These are phyloP conservation scores for Rhagium mordax DNA, from an alignment of 2,888 invertebrate genomes.

Conservation along the genomic window DNA sequence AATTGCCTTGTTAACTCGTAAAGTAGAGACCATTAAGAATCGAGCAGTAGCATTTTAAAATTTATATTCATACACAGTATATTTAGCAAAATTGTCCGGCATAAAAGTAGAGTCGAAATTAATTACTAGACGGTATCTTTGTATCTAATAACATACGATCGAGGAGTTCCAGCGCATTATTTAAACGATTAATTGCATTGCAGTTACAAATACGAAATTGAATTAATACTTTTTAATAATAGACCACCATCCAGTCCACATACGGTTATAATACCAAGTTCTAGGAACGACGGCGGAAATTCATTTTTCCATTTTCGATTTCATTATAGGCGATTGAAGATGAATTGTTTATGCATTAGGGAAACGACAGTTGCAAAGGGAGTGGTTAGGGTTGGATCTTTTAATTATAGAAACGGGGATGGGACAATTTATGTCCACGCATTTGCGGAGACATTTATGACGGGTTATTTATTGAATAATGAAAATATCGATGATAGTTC, in stretches of 20 bases:
- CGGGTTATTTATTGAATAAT: conserved; percentile 58
- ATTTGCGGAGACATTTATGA: conserved; percentile 58
- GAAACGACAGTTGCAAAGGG: conserved; percentile 58
- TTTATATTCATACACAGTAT: neutral
- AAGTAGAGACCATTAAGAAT: neutral
- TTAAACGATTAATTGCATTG: conserved; percentile 19
- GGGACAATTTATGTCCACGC: conserved; percentile 59
- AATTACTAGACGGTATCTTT: neutral
- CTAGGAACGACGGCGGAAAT: conserved; percentile 15
- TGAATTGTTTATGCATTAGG: conserved; percentile 61
- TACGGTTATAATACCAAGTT: neutral
- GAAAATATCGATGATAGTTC: conserved; percentile 18
- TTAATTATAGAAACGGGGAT: conserved; percentile 65
- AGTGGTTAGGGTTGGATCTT: conserved; percentile 60
- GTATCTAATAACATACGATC: neutral
- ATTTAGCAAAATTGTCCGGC: neutral
- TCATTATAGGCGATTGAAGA: conserved; percentile 28
- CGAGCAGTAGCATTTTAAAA: neutral
- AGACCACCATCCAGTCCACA: neutral
- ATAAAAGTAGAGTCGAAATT: neutral
- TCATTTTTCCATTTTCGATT: conserved; percentile 33
- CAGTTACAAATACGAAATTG: conserved; percentile 16
- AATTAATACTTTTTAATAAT: conserved; percentile 22
- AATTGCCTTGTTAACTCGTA: neutral
- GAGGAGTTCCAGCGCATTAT: neutral